Conservation (phyloP, 1,140 invertebrate genomes). For the Cotesia vestalis region DNA sequence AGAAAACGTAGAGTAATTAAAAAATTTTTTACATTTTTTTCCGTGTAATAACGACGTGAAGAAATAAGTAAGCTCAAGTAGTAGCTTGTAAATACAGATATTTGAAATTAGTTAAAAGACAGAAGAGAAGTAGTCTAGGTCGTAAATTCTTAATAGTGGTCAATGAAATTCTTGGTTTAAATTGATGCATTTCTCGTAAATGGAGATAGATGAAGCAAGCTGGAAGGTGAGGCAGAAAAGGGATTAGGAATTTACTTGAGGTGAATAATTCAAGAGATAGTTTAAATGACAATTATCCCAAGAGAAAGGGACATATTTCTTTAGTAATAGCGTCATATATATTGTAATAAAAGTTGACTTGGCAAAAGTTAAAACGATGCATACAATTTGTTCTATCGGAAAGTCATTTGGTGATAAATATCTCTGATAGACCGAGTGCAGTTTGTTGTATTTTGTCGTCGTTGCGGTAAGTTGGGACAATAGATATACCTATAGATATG, state of each 20-base stretch:
- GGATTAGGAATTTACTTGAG: constrained; percentile 22
- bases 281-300: no score
- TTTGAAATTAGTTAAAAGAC: neutral
- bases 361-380: constrained; percentile 1
- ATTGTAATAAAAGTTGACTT: neutral
- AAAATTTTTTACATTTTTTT: no score
- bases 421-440: constrained; percentile 1
- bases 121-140: constrained; percentile 14
- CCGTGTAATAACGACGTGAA: no score
- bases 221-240: constrained; percentile 5
- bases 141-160: constrained; percentile 29
- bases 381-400: constrained; percentile 27
- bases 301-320: neutral
- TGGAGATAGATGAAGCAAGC: constrained; percentile 24
- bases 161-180: constrained; percentile 27
- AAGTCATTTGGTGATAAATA: constrained; percentile 12
- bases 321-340: no score
- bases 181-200: constrained; percentile 31
- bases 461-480: no score
- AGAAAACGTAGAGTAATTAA: no score
- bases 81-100: neutral
- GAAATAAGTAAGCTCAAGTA: no score
- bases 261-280: no score
- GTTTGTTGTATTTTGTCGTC: no score
- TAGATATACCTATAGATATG: no score